Percentiles rank a stretch among this genome's conserved stretches.
These are phyloP conservation scores for Phenganax stokvisi DNA, from an alignment of 92 coral and sea anemone species.

Conservation along the genomic window DNA sequence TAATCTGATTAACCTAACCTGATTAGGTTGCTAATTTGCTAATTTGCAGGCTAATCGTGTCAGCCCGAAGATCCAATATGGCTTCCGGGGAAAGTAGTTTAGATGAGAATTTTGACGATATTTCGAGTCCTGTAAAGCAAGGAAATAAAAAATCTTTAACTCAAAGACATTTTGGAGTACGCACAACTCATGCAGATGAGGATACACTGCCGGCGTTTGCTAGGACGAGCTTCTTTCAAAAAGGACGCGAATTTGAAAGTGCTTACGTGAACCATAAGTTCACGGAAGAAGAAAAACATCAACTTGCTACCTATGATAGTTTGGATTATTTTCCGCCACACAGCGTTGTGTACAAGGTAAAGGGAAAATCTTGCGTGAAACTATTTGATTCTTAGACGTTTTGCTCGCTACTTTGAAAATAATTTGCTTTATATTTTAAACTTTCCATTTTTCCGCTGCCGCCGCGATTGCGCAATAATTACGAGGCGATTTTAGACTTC, in stretches of 20 bases:
- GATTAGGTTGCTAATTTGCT: background rate
- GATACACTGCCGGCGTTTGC: constrained; percentile 70
- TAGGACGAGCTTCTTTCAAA: constrained; percentile 82
- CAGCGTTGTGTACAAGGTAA: constrained; percentile 92
- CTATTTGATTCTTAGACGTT: background rate
- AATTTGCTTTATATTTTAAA: background rate
- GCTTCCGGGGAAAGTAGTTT: background rate
- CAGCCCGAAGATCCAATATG: background rate
- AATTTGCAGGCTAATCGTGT: background rate
- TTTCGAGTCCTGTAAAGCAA: background rate
- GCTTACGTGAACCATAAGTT: constrained; percentile 89
- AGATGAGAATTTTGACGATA: background rate
- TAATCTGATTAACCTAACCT: background rate
- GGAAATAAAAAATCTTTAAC: background rate
- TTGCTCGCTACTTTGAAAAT: background rate
- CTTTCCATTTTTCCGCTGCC: too few relatives aligned
- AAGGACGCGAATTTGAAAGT: constrained; percentile 95
- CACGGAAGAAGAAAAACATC: constrained; percentile 86
- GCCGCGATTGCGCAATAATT: background rate
- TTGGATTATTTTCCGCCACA: constrained; percentile 95
- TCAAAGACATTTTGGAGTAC: constrained; percentile 53
- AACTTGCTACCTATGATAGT: constrained; percentile 87
- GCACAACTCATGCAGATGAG: constrained; percentile 85
- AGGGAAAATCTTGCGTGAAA: background rate
- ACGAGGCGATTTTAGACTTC: background rate